These are phyloP conservation scores for Zosterops lateralis DNA, from an alignment of 2,113 vertebrate genomes.

Conservation along the genomic window DNA sequence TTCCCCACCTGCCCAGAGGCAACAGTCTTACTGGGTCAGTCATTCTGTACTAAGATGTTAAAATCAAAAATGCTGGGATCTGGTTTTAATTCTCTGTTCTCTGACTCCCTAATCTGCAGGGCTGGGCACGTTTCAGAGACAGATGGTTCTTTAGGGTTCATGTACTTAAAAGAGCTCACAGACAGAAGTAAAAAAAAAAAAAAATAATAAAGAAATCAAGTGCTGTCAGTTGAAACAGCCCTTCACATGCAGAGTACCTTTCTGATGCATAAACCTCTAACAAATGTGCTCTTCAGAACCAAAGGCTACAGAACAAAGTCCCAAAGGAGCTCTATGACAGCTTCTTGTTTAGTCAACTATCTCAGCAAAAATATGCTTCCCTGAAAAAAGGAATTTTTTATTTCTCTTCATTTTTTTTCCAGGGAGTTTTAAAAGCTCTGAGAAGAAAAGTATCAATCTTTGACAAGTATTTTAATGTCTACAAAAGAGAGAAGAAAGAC, in stretches of 20 bases:
- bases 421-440: background rate
- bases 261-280: background rate
- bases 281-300: background rate
- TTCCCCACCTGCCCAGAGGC: conserved; percentile 1
- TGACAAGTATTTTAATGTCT: background rate
- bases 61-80: background rate
- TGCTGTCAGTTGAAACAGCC: background rate
- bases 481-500: background rate
- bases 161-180: conserved; percentile 1
- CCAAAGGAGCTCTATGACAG: background rate
- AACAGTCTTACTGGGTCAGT: background rate
- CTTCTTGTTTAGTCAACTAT: background rate
- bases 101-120: conserved; percentile 22
- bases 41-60: background rate
- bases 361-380: background rate
- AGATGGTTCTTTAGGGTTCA: conserved; percentile 16
- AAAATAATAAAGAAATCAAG: background rate
- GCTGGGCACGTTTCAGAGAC: conserved; percentile 39
- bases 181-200: background rate
- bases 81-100: conserved; percentile 59
- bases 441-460: background rate
- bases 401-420: accelerated
- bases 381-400: background rate
- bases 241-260: background rate
- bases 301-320: background rate